These are phyloP conservation scores for Cherax quadricarinatus DNA, from an alignment of 1,140 invertebrate genomes.

Conservation along the genomic window DNA sequence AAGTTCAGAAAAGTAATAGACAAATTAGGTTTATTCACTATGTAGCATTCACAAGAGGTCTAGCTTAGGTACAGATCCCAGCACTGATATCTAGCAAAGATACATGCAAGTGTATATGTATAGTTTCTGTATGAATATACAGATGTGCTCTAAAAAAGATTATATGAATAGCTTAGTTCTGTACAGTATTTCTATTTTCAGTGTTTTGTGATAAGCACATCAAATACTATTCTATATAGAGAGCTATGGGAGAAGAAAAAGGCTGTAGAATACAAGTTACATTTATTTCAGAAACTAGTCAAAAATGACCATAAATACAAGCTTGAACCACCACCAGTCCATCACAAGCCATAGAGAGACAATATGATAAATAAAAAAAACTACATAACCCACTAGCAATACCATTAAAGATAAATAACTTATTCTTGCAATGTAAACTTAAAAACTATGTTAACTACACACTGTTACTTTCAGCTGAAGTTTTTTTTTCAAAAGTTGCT, in stretches of 20 bases:
- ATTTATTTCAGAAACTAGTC: conserved; percentile 8
- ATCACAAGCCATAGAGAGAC: conserved; percentile 6
- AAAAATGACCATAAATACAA: conserved; percentile 9
- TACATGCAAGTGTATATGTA: neutral
- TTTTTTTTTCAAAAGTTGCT: neutral
- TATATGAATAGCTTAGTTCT: neutral
- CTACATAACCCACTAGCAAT: neutral
- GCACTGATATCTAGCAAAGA: neutral
- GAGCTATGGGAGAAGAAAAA: neutral
- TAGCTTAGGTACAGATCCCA: neutral
- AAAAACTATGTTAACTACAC: neutral
- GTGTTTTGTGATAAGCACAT: neutral
- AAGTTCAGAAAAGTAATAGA: neutral
- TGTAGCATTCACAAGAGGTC: neutral
- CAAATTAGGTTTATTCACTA: neutral
- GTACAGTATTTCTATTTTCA: neutral
- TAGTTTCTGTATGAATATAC: neutral
- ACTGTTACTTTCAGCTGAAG: neutral
- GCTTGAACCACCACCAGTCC: neutral
- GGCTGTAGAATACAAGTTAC: neutral
- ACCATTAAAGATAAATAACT: neutral
- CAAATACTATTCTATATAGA: neutral
- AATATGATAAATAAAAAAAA: neutral
- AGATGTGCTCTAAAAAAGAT: neutral
- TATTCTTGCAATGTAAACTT: neutral